Percentiles rank a stretch among this genome's conserved stretches.
phyloP scores from a whole-genome alignment of 2,797 vertebrate genomes.

The Sebastes iracundus region DNA sequence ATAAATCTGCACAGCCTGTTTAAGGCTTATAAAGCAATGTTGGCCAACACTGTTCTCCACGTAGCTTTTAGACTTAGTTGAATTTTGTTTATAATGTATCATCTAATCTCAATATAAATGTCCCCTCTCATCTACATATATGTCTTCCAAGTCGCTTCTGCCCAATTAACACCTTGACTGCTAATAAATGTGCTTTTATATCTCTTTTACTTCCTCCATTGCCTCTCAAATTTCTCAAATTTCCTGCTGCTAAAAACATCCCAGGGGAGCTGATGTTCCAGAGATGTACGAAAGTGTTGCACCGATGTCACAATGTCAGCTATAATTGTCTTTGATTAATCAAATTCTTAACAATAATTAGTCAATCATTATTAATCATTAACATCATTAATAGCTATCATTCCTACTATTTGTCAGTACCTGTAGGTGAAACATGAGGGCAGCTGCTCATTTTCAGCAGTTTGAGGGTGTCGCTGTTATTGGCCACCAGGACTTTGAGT shows the following conservation, averaged over 20 bases:
- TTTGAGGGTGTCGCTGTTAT: slow-evolving; percentile 95
- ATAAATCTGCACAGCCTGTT: background rate
- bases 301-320: background rate
- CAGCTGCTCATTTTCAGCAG: slow-evolving; percentile 99
- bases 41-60: background rate
- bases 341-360: background rate
- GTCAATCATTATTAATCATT: background rate
- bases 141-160: background rate
- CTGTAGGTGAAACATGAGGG: slow-evolving; percentile 96
- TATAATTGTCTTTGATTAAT: background rate
- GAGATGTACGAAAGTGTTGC: background rate
- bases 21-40: background rate
- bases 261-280: background rate
- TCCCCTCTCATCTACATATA: background rate
- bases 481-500: slow-evolving; percentile 93
- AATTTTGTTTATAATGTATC: no score
- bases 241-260: background rate
- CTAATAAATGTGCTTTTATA: background rate
- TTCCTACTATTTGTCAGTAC: slow-evolving; percentile 68
- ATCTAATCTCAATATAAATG: background rate
- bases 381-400: background rate
- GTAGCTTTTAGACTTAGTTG: background rate
- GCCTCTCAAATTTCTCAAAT: background rate
- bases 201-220: background rate
- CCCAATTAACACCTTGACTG: background rate